Evolutionary conservation across 2,797 vertebrate species (phyloP), one percentile per base, ranked within the genome.

Genomic region (Spheniscus humboldti): DNA sequence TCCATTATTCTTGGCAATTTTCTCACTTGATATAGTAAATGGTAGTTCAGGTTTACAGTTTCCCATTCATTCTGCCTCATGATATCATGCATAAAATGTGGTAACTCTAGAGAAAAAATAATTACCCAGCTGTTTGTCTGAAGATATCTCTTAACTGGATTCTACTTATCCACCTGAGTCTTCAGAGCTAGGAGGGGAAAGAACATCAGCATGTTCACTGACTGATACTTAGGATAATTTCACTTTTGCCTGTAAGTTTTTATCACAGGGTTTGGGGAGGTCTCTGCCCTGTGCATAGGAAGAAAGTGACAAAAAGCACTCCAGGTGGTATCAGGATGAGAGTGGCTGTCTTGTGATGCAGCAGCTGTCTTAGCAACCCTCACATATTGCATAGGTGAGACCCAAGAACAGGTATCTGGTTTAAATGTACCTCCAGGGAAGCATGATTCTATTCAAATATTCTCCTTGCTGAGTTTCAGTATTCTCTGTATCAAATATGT

Each of bases 341-440:
- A 62, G 18, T 43, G 28, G 30, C 41, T 92, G 78, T 33, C 43
- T 83, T 73, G 64, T 37, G 75, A 80, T 77, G 33, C 57, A 72
- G 83, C 16, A 82, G 50, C 71, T 84, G 16, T 62, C 64, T 74
- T 91, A 74, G 67, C 60, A 89, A 50, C 43, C 33, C 31, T 47
- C 19, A 68, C 1, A 0, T 72, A 50, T 16, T 57, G 25, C 62
- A 57, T n/a, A 81, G 64, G 53, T 83, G 81, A 92, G 71, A 91
- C 35, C 45, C 67, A 89, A 57, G 73, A 91, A 68, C 45, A 86
- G 17, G 27, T 72, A 86, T 71, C 79, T 90, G 52, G 24, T 75
- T 91, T 52, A 96, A 92, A 93, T 76, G 39, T 52, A 45, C 84
- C 86, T 87, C 67, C 69, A 73, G 91, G 83, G 80, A 93, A 88